phyloP scores from a whole-genome alignment of 2,888 invertebrate genomes.

The Rhimphoctona megacephalus region DNA sequence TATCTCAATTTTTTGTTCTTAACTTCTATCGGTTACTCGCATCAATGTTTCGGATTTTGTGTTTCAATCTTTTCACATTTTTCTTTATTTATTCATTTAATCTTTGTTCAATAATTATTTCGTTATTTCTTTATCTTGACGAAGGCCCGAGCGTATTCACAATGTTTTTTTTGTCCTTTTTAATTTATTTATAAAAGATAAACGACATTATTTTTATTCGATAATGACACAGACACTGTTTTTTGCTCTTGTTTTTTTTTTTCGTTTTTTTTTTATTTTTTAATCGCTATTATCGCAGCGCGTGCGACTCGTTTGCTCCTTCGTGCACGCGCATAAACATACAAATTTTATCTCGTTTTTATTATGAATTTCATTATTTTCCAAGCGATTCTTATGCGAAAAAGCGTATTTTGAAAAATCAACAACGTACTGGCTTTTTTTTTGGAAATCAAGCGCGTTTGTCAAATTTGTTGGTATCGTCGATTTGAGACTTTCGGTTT shows the following conservation, averaged over 20 bases:
- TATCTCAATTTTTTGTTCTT: conserved; percentile 74
- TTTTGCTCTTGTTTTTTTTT: conserved; percentile 16
- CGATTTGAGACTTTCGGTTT: not conserved
- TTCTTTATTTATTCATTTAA: conserved; percentile 46
- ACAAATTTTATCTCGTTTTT: conserved; percentile 24
- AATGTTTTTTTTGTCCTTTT: conserved; percentile 66
- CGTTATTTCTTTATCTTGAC: conserved; percentile 72
- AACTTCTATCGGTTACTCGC: conserved; percentile 66
- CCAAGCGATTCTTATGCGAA: not conserved
- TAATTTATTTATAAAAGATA: conserved; percentile 79
- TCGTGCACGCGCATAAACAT: conserved; percentile 26
- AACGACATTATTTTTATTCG: conserved; percentile 71
- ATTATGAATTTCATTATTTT: not conserved
- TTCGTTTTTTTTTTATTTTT: conserved; percentile 20
- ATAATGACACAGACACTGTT: conserved; percentile 61
- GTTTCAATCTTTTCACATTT: conserved; percentile 27
- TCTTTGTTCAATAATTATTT: conserved; percentile 69
- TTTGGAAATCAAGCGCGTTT: not conserved
- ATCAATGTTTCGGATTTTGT: conserved; percentile 42
- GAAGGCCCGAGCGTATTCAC: conserved; percentile 78
- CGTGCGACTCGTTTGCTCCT: conserved; percentile 30
- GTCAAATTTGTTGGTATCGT: not conserved
- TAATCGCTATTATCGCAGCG: conserved; percentile 60
- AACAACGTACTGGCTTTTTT: not conserved
- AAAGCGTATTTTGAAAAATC: not conserved